A percentile compares a stretch with the other conserved stretches of the same genome.
Conservation (phyloP, 1,140 invertebrate species). For the Monomorium pharaonis region DNA sequence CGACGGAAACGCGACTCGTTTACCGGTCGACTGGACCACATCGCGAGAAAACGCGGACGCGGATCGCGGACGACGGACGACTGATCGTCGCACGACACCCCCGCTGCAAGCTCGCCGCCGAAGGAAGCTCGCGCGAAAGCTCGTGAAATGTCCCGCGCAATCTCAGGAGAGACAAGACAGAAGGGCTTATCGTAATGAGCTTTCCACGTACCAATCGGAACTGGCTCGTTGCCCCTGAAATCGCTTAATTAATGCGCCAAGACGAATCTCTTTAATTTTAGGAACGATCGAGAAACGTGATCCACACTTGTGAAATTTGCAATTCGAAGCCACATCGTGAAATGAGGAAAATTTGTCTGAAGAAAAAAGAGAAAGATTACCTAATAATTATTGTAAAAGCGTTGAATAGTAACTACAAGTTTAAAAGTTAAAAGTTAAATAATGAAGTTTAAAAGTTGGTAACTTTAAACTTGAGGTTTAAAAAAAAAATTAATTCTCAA, state of each 20-base stretch:
- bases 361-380: neutral
- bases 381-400: neutral
- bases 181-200: slow-evolving; percentile 29
- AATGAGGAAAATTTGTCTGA: neutral
- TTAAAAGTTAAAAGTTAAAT: too few relatives aligned
- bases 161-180: slow-evolving; percentile 10
- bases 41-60: slow-evolving; percentile 31
- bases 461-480: too few relatives aligned
- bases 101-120: slow-evolving; percentile 28
- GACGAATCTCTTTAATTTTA: neutral
- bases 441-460: too few relatives aligned
- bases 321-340: neutral
- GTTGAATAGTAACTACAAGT: too few relatives aligned
- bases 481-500: too few relatives aligned
- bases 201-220: slow-evolving; percentile 17
- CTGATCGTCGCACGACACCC: slow-evolving; percentile 38
- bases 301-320: neutral
- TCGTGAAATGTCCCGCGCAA: slow-evolving; percentile 45
- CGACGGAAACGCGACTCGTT: neutral
- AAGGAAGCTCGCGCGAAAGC: slow-evolving; percentile 58
- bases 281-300: neutral
- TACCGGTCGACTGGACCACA: neutral
- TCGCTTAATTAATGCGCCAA: neutral
- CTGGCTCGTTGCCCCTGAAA: slow-evolving; percentile 6
- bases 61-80: slow-evolving; percentile 59